These are phyloP conservation scores for Mylabris sibirica DNA, from an alignment of 2,888 invertebrate genomes.

Conservation along the genomic window DNA sequence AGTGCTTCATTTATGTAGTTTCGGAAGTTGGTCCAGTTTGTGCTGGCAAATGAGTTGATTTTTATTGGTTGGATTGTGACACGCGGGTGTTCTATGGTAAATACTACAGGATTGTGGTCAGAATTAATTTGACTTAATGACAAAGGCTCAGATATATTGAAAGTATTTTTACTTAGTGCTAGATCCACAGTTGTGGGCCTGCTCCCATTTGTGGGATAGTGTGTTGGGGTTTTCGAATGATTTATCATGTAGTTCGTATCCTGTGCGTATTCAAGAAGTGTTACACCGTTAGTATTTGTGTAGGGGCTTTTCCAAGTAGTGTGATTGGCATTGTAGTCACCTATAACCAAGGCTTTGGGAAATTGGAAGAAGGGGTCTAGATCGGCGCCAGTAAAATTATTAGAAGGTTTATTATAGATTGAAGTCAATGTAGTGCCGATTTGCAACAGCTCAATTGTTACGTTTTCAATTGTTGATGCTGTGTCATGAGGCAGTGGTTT, in stretches of 20 bases:
- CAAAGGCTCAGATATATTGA: not conserved
- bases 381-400: not conserved
- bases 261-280: not conserved
- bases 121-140: not conserved
- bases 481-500: not conserved
- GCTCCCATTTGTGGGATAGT: not conserved
- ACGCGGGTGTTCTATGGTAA: not conserved
- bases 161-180: not conserved
- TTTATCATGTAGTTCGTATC: not conserved
- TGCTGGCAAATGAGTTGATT: not conserved
- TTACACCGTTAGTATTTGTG: not conserved
- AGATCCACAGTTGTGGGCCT: not conserved
- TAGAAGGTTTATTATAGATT: not conserved
- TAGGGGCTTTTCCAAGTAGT: not conserved
- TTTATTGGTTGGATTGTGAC: not conserved
- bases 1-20: not conserved
- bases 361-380: not conserved
- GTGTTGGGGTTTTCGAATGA: not conserved
- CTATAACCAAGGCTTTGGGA: not conserved
- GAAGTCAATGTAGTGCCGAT: not conserved
- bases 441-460: not conserved
- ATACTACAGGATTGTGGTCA: not conserved
- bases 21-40: not conserved
- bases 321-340: not conserved
- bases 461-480: not conserved